Evolutionary conservation across 2,888 invertebrate genomes (phyloP), one percentile per base, ranked within the genome.

Genomic region (Sinotaia quadrata): DNA sequence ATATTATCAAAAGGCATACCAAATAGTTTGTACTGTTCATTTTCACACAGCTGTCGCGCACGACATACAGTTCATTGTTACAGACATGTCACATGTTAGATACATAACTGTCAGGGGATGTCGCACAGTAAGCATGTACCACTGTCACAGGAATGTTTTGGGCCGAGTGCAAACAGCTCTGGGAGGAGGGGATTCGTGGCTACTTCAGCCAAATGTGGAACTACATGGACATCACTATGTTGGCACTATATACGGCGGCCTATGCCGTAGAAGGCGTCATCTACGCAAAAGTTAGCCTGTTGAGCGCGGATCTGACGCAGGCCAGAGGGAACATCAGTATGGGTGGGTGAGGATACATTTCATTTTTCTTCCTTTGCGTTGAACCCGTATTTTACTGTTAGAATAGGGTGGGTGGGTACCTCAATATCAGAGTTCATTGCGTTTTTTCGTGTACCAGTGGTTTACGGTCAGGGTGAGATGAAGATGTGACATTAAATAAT

Each of bases 141-240:
- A n/a, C 18, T 2, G 33, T 21, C 12, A 18, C 72, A 82, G 81
- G 82, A 15, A 82, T 82, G 82, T 78, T 83, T 60, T 74, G 78
- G 75, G 77, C 79, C 44, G 84, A 84, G 69, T 75, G 76, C 54
- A 79, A 79, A 52, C 79, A 79, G 71, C 70, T 79, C n/a, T 79
- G 74, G 76, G 73, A 75, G n/a, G 74, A 75, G 59, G 80, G 80
- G 10, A 69, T 75, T 12, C 57, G 56, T n/a, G 76, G 74, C 24
- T 78, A 78, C 67, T 76, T 78, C 67, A 68, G 73, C n/a, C 78
- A 78, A 67, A 74, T 75, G 67, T 79, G 80, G 79, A 80, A 80
- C 69, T 79, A 74, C 67, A 75, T 79, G 75, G 79, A 79, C 73
- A 80, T 80, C 70, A 75, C 71, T 33, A 77, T 80, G 78, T 58